Conservation (phyloP, 2,888 invertebrate species). For the Luperina nickerlii region DNA sequence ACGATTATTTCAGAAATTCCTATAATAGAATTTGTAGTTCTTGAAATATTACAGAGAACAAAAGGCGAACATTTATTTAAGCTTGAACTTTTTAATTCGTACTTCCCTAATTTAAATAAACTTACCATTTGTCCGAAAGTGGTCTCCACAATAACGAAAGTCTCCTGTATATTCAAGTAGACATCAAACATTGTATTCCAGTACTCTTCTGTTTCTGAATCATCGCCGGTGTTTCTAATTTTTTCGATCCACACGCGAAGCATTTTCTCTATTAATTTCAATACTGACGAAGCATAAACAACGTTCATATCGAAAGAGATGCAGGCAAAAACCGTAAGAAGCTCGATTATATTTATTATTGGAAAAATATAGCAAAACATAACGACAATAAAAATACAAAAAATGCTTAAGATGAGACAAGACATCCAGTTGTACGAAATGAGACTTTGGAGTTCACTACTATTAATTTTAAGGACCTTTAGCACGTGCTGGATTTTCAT, state of each 20-base stretch:
- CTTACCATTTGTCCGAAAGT: slow-evolving; percentile 21
- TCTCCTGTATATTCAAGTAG: slow-evolving; percentile 27
- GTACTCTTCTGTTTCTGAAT: slow-evolving; percentile 1
- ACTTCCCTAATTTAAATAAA: too few species aligned
- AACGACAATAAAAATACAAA: neutral
- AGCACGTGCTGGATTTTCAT: slow-evolving; percentile 33
- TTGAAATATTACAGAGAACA: neutral
- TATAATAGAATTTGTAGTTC: neutral
- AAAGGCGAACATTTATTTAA: neutral
- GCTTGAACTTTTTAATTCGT: neutral
- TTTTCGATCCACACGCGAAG: slow-evolving; percentile 17
- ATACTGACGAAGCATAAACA: slow-evolving; percentile 15
- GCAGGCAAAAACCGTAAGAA: neutral
- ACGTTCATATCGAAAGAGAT: slow-evolving; percentile 21
- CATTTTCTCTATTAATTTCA: slow-evolving; percentile 23
- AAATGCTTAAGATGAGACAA: neutral
- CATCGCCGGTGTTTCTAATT: neutral
- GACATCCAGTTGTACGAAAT: slow-evolving; percentile 10
- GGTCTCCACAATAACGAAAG: slow-evolving; percentile 8
- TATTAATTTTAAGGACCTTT: slow-evolving; percentile 7
- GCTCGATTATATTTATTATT: neutral
- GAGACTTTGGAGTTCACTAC: neutral
- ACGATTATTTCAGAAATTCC: neutral
- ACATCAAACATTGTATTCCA: slow-evolving; percentile 16
- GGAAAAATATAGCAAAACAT: neutral